These are phyloP conservation scores for Dusona sp. DNA, from an alignment of 2,888 invertebrate genomes.

Conservation along the genomic window DNA sequence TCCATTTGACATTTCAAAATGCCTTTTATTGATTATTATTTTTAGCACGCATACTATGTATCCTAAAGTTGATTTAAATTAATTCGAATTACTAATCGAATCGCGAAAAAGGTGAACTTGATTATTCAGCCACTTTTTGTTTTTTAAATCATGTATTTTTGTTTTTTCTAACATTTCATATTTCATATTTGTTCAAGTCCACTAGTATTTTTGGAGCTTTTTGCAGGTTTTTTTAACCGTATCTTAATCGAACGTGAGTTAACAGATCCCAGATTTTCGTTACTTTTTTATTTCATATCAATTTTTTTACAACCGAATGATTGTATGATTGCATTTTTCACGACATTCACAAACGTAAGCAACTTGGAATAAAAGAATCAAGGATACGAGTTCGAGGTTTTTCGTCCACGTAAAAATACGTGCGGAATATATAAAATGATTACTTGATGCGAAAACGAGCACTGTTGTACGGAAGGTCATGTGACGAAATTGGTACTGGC, in stretches of 20 bases:
- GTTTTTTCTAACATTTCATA: background rate
- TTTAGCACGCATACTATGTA: no score
- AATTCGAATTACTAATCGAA: no score
- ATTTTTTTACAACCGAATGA: background rate
- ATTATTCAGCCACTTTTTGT: background rate
- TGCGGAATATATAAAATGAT: conserved; percentile 4
- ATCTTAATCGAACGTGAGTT: background rate
- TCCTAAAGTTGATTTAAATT: no score
- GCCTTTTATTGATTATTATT: no score
- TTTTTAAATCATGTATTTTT: background rate
- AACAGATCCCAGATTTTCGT: background rate
- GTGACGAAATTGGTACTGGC: background rate
- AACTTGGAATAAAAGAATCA: background rate
- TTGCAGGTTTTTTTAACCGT: background rate
- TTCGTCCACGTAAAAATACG: background rate
- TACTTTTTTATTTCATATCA: background rate
- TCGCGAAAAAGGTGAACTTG: no score
- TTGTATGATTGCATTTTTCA: background rate
- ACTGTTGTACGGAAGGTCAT: conserved; percentile 2
- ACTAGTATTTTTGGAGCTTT: background rate
- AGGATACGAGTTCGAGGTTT: conserved; percentile 8
- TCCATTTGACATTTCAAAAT: no score
- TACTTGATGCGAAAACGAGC: background rate
- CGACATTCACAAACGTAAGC: background rate
- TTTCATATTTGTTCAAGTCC: background rate